These are phyloP conservation scores for Oscarella lobularis DNA, from an alignment of 37 sponge, comb jelly and placozoan genomes.

Conservation along the genomic window DNA sequence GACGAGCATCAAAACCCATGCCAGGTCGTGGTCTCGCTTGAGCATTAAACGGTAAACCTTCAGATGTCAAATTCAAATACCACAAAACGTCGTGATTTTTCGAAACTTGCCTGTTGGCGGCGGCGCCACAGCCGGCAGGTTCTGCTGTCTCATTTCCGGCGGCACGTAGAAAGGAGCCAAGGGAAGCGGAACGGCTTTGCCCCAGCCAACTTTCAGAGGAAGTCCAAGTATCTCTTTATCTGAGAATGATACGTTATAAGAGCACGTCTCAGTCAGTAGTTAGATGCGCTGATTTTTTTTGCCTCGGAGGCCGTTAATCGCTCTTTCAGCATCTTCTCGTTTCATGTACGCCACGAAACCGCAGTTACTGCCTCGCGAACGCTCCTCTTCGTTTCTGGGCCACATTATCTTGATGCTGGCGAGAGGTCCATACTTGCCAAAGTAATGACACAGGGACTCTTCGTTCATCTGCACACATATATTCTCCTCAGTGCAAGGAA, in stretches of 20 bases:
- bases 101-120: not conserved
- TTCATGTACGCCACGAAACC: conserved; percentile 99
- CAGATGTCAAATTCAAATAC: too few relatives aligned
- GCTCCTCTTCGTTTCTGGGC: conserved; percentile 98
- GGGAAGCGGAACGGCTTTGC: conserved; percentile 90
- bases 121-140: not conserved
- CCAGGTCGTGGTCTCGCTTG: too few relatives aligned
- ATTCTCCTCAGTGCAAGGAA: not conserved
- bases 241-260: conserved; percentile 6
- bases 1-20: too few relatives aligned
- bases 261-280: too few relatives aligned
- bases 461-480: conserved; percentile 76
- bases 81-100: not conserved
- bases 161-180: conserved; percentile 84
- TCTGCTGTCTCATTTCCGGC: conserved; percentile 28
- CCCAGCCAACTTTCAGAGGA: conserved; percentile 92
- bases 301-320: conserved; percentile 71
- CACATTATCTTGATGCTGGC: conserved; percentile 99
- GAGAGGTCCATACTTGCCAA: conserved; percentile 94
- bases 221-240: conserved; percentile 91
- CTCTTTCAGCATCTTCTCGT: conserved; percentile 72
- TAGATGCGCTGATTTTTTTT: too few relatives aligned
- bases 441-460: conserved; percentile 86
- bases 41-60: too few relatives aligned
- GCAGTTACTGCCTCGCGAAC: conserved; percentile 77